Conservation (phyloP, 2,888 invertebrate species). For the Cecidostiba fungosa region DNA sequence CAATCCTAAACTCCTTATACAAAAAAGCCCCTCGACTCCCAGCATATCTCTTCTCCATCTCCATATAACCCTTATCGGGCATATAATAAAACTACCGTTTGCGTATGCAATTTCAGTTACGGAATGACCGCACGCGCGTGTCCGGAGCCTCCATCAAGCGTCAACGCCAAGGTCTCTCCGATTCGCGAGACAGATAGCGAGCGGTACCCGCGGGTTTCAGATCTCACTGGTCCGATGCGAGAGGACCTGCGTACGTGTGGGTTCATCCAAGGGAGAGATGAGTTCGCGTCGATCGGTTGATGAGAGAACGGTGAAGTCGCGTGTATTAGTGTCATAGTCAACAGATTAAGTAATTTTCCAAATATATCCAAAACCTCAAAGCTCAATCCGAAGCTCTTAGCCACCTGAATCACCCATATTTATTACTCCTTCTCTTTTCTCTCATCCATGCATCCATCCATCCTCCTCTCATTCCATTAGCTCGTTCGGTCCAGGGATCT, state of each 20-base stretch:
- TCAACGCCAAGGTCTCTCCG: slow-evolving; percentile 1
- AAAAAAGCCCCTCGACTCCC: not conserved
- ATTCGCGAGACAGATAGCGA: slow-evolving; percentile 31
- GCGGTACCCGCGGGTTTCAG: slow-evolving; percentile 30
- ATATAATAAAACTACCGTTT: slow-evolving; percentile 52
- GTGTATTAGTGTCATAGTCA: not conserved
- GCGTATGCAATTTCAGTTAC: slow-evolving; percentile 31
- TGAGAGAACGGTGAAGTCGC: too few species aligned
- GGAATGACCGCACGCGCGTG: not conserved
- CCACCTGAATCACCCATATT: not conserved
- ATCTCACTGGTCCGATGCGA: slow-evolving; percentile 30
- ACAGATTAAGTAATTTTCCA: not conserved
- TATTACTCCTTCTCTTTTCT: not conserved
- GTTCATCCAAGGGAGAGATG: not conserved
- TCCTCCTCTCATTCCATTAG: slow-evolving; percentile 30
- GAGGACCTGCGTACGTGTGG: not conserved
- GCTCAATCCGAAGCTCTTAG: not conserved
- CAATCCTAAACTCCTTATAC: too few species aligned
- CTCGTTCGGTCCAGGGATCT: slow-evolving; percentile 61
- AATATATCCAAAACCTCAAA: not conserved
- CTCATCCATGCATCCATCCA: not conserved
- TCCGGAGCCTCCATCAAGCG: slow-evolving; percentile 29
- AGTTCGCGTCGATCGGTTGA: not conserved
- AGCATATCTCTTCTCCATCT: not conserved
- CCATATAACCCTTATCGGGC: slow-evolving; percentile 29